phyloP scores from a whole-genome alignment of 92 coral and sea anemone species.

The Zoanthus sociatus region DNA sequence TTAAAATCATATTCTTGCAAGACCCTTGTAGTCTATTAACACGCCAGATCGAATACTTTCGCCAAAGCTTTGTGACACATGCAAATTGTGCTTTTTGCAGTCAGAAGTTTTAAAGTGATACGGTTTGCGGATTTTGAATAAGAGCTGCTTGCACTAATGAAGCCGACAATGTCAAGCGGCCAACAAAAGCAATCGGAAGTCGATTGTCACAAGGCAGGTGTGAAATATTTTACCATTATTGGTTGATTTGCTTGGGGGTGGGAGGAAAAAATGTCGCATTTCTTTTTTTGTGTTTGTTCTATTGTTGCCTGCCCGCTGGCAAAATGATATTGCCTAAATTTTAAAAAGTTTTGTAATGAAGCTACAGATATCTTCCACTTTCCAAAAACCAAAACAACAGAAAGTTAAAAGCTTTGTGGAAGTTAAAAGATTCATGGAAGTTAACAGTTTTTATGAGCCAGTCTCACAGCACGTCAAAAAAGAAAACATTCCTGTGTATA shows the following conservation, averaged over 20 bases:
- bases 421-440: too few species aligned
- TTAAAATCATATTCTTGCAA: not conserved
- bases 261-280: not conserved
- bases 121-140: conserved; percentile 30
- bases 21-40: not conserved
- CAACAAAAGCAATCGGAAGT: conserved; percentile 38
- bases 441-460: too few species aligned
- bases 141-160: conserved; percentile 36
- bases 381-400: too few species aligned
- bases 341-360: too few species aligned
- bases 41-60: not conserved
- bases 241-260: conserved; percentile 21
- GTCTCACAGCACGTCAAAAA: too few species aligned
- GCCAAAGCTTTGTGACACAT: conserved; percentile 41
- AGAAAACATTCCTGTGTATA: too few species aligned
- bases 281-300: not conserved
- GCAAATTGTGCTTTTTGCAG: conserved; percentile 46
- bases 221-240: conserved; percentile 30
- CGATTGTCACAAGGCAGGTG: conserved; percentile 43
- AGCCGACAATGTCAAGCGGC: conserved; percentile 13
- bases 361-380: too few species aligned
- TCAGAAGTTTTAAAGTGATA: conserved; percentile 3
- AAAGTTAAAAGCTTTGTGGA: too few species aligned
- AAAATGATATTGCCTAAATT: too few species aligned
- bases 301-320: not conserved